phyloP scores from a whole-genome alignment of 2,888 invertebrate species.

The Stramonita haemastoma region DNA sequence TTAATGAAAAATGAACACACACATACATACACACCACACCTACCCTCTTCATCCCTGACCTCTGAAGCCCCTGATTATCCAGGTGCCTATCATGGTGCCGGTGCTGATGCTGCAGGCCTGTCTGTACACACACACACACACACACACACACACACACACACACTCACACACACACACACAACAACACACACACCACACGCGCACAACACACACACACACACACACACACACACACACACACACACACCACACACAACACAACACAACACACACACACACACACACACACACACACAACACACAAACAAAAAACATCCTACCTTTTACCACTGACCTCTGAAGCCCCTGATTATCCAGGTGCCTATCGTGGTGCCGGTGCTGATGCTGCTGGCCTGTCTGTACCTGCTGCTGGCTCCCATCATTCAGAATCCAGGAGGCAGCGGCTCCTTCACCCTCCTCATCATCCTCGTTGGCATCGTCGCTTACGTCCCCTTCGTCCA shows the following conservation, averaged over 20 bases:
- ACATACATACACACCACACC: too few relatives aligned
- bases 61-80: slow-evolving; percentile 3
- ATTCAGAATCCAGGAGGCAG: slow-evolving; percentile 59
- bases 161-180: too few relatives aligned
- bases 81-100: slow-evolving; percentile 66
- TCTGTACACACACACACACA: slow-evolving; percentile 48
- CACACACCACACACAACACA: too few relatives aligned
- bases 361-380: slow-evolving; percentile 62
- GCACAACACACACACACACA: too few relatives aligned
- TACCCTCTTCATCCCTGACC: neutral
- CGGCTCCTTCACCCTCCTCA: slow-evolving; percentile 61
- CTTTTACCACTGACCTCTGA: neutral
- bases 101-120: slow-evolving; percentile 60
- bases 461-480: slow-evolving; percentile 60
- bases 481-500: slow-evolving; percentile 52
- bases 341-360: slow-evolving; percentile 53
- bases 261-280: too few relatives aligned
- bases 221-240: too few relatives aligned
- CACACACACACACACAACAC: too few relatives aligned
- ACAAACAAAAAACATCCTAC: neutral
- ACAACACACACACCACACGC: too few relatives aligned
- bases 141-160: too few relatives aligned
- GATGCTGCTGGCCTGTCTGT: slow-evolving; percentile 59
- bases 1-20: too few relatives aligned
- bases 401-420: slow-evolving; percentile 62